Percentiles rank a stretch among this genome's conserved stretches.
These are phyloP conservation scores for Willowsia nigromaculata DNA, from an alignment of 2,888 invertebrate species.

Conservation along the genomic window DNA sequence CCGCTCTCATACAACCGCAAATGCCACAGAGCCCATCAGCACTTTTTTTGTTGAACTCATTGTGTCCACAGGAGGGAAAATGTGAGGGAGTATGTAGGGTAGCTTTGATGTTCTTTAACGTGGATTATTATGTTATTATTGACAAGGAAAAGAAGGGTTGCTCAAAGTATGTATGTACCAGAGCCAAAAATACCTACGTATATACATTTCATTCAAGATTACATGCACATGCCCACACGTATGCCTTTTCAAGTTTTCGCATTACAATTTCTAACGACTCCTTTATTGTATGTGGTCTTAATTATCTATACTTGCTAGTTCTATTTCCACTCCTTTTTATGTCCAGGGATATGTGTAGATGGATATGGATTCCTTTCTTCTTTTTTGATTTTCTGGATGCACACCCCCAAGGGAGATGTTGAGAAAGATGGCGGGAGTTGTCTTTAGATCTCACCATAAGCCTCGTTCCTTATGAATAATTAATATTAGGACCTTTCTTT, in stretches of 20 bases:
- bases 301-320: not conserved
- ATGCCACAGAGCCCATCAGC: slow-evolving; percentile 66
- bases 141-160: slow-evolving; percentile 34
- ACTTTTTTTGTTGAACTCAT: not conserved
- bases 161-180: not conserved
- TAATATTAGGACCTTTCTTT: slow-evolving; percentile 60
- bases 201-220: not conserved
- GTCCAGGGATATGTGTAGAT: not conserved
- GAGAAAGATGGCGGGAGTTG: slow-evolving; percentile 63
- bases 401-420: slow-evolving; percentile 56
- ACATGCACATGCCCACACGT: slow-evolving; percentile 1
- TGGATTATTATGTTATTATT: slow-evolving; percentile 60
- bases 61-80: slow-evolving; percentile 4
- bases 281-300: slow-evolving; percentile 28
- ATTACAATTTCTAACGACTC: not conserved
- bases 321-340: not conserved
- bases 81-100: not conserved
- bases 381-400: not conserved
- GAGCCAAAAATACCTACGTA: not conserved
- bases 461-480: slow-evolving; percentile 69
- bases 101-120: slow-evolving; percentile 10
- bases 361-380: not conserved
- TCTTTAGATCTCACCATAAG: slow-evolving; percentile 69
- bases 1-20: slow-evolving; percentile 62
- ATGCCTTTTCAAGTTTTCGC: not conserved